Base-by-base conservation (phyloP, 2,113 vertebrate genomes). In the Tyrannus savana region DNA sequence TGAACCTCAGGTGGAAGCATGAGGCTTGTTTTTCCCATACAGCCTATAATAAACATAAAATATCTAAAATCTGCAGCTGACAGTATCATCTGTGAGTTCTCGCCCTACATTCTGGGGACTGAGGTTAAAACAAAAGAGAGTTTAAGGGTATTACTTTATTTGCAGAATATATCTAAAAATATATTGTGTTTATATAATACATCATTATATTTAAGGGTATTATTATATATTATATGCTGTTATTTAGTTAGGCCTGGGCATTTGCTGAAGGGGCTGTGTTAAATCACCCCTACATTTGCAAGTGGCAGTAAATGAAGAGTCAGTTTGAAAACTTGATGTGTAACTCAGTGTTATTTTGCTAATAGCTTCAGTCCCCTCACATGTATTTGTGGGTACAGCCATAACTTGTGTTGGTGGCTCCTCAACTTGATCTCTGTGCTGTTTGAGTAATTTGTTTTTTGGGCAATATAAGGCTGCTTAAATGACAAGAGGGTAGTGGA, bases 171-270 rank as follows among this genome's bases (percentile, higher is more conserved):
- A 62, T 37, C 10, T 14, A 25, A 39, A n/a, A 35, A 41, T 8
- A 55, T 19, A 31, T 11, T 35, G 11, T 35, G 18, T 41, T 23
- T 55, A 2, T 69, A 3, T 27, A 42, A 49, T 8, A 13, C 14
- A 14, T 23, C 3, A 27, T 76, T 69, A 3, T 49, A 49, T 62
- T 76, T 35, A 27, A 55, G 7, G n/a, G 2, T 35, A 13, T 69
- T 55, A 23, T 22, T 13, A 12, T 46, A 0, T 33, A 4, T 53
- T 52, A 7, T 27, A 8, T 73, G 83, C 41, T 47, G 0, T 42
- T 84, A 1, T 10, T 73, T 0, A 7, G 9, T 49, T 37, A 8
- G 42, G 14, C 66, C 17, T 69, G 60, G 35, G 24, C 24, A 1
- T 64, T 77, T 72, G 60, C 42, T 84, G 69, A 78, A 79, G 53